Base-by-base conservation (phyloP, 2,888 invertebrate genomes). In the Eupithecia centaureata region DNA sequence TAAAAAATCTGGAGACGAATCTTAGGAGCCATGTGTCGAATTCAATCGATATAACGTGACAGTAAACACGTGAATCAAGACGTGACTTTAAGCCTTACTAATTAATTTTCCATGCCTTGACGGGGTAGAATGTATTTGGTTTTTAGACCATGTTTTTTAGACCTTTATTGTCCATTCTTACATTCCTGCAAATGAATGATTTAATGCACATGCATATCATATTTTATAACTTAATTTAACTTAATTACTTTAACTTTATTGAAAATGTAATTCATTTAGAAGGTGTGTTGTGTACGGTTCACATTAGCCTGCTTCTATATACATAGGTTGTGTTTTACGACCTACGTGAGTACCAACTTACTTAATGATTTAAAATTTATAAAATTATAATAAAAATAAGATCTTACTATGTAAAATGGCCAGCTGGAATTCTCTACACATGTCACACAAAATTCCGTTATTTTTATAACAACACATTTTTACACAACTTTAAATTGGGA, bases 391-490 rank as follows among this genome's bases (percentile, higher is more conserved):
- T 72, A 69, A 65, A 28, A 64, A 71, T 65, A 63, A 71, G 69
- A 67, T 72, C 92, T 92, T 91, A 93, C 92, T 91, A 78, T 91
- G 92, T 52, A 92, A 75, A 57, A 92, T 79, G 35, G 89, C 84
- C 71, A 90, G 76, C 83, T 93, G 93, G 77, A 92, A 92, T 61
- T 91, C 89, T 79, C 91, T 89, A 86, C 93, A 93, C 83, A 90
- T 76, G 52, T 92, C 89, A 82, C 93, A 93, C 86, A 68, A 13
- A 32, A 92, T 90, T 79, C 90, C 92, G 73, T 84, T 90, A 80
- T 81, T 87, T 86, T 88, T 87, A 76, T 89, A 91, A 83, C 93
- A 93, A 87, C 93, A 93, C 93, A 93, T 93, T 82, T 86, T 86
- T 73, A 76, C 82, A 78, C 73, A 71, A 76, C 74, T 62, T 63